A percentile compares a stretch with the other conserved stretches of the same genome.
Evolutionary conservation across 2,888 invertebrate genomes (phyloP).

Genomic region (Morinoia aosen): DNA sequence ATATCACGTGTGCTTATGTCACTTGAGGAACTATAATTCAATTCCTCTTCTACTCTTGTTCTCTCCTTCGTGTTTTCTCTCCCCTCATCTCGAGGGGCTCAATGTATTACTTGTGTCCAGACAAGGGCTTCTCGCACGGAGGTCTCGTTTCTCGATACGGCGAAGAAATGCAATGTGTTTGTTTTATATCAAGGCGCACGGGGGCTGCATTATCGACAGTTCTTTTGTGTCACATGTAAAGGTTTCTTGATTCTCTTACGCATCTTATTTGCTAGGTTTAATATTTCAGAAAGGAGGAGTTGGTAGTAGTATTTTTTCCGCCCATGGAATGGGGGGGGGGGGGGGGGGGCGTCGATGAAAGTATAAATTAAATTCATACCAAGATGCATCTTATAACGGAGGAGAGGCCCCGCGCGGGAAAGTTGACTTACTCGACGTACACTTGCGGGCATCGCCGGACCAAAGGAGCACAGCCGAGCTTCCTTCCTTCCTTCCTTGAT

Average conservation of each 20-base stretch:
- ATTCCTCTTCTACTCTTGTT: neutral
- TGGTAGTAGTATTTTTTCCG: neutral
- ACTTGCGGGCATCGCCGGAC: neutral
- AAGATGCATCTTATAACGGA: neutral
- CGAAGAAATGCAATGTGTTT: neutral
- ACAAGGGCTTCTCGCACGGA: neutral
- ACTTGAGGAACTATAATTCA: neutral
- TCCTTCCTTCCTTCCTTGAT: neutral
- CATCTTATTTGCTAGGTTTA: neutral
- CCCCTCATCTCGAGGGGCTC: neutral
- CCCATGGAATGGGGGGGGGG: too few species aligned
- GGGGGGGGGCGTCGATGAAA: neutral
- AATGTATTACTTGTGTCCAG: neutral
- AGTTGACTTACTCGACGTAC: neutral
- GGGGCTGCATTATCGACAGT: neutral
- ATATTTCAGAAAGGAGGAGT: neutral
- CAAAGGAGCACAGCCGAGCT: neutral
- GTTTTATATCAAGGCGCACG: neutral
- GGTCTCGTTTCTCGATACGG: neutral
- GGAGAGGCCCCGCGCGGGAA: neutral
- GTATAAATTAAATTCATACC: neutral
- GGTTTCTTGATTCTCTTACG: neutral
- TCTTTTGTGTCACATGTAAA: too few species aligned
- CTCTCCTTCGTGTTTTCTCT: neutral
- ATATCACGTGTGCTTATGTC: neutral